Conservation (phyloP, 1,140 invertebrate genomes). For the Drosophila ercepeae region DNA sequence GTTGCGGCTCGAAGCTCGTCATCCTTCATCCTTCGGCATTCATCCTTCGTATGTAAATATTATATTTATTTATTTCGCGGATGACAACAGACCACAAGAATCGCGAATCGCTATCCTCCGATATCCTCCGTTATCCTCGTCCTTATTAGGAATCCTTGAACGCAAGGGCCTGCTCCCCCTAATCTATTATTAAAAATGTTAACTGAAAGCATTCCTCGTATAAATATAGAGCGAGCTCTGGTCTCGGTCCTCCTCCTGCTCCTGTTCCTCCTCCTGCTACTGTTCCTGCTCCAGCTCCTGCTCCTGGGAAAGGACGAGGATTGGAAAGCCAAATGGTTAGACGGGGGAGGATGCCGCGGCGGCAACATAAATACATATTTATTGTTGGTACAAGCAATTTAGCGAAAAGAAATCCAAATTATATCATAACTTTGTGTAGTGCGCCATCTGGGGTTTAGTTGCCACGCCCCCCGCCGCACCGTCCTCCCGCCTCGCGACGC, state of each 20-base stretch:
- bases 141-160: slow-evolving; percentile 15
- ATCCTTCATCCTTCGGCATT: neutral
- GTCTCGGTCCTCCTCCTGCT: too few species aligned
- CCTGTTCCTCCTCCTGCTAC: too few species aligned
- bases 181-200: slow-evolving; percentile 69
- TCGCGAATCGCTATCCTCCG: slow-evolving; percentile 1
- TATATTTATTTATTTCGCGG: slow-evolving; percentile 49
- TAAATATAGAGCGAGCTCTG: slow-evolving; percentile 42
- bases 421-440: slow-evolving; percentile 83
- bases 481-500: neutral
- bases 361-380: slow-evolving; percentile 80
- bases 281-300: too few species aligned
- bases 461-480: slow-evolving; percentile 19
- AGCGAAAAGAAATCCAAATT: slow-evolving; percentile 83
- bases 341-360: too few species aligned
- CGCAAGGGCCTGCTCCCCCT: slow-evolving; percentile 17
- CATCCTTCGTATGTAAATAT: slow-evolving; percentile 36
- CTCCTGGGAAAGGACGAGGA: too few species aligned
- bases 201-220: slow-evolving; percentile 59
- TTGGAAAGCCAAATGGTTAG: too few species aligned
- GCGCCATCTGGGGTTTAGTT: slow-evolving; percentile 82
- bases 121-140: neutral
- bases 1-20: neutral
- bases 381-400: slow-evolving; percentile 83
- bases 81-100: slow-evolving; percentile 17